Evolutionary conservation across 2,888 invertebrate species (phyloP), one percentile per base, ranked within the genome.

Genomic region (Mesopsocus fuscifrons): DNA sequence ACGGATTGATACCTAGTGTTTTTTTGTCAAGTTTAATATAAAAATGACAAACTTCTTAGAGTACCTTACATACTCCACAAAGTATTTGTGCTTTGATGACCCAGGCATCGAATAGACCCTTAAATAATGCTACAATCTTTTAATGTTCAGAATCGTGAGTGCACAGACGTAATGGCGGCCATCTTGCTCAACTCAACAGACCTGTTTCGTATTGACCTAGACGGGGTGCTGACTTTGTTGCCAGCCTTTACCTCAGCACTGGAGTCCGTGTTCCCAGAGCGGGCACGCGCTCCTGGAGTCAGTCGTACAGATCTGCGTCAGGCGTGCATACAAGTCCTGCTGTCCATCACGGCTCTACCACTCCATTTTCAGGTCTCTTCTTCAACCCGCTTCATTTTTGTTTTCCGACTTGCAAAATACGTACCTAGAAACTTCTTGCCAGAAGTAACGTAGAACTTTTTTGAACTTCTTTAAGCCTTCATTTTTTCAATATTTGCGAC

Each of bases 331-430:
- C 84, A 92, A 55, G 69, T 94, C 42, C 67, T 98, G 17, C 62
- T 94, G 50, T 95, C 95, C 2, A 74, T 97, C 61, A 69, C 97
- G 47, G 81, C 87, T 15, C 71, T 97, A 54, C 97, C 98, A 0
- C 70, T 94, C 45, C 94, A 97, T 64, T 95, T 91, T 58, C 83
- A 72, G 57, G 67, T 68, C 52, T 50, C 4, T 38, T 4, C 21
- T 20, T 9, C 26, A 26, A 6, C 11, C 42, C 43, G 8, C 20
- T 5, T 23, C 16, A 4, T 30, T n/a, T 45, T 45, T 44, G 46
- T 42, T 15, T 45, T 47, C 16, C 26, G 17, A 44, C 22, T 42
- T 45, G 30, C 35, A 38, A 34, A 38, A 22, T 13, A 41, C 8
- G 13, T 16, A 34, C 53, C 3, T 44, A 74, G 59, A 75, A 74